Evolutionary conservation across 2,888 invertebrate species (phyloP).

Genomic region (Alsophila aescularia): DNA sequence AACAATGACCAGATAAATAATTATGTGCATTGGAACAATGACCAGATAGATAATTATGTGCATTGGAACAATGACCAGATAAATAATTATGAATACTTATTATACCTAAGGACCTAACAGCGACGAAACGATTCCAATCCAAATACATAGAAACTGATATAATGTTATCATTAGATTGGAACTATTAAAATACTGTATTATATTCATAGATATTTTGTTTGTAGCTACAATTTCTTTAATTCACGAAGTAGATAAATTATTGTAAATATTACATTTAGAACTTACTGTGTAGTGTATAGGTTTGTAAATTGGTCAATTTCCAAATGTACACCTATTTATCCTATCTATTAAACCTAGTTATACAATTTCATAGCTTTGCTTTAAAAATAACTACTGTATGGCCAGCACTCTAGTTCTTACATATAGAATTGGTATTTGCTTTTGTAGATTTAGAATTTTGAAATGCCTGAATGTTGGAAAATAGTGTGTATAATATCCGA

Average conservation of each 20-base stretch:
- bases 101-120: not conserved
- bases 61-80: no score
- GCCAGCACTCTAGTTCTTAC: constrained; percentile 58
- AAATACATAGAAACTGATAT: not conserved
- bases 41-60: no score
- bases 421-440: constrained; percentile 59
- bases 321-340: constrained; percentile 61
- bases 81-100: not conserved
- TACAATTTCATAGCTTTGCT: constrained; percentile 66
- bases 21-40: no score
- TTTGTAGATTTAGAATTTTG: constrained; percentile 61
- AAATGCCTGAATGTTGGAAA: constrained; percentile 39
- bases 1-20: no score
- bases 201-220: constrained; percentile 5
- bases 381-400: constrained; percentile 53
- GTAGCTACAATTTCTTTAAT: constrained; percentile 37
- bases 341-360: constrained; percentile 59
- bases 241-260: constrained; percentile 44
- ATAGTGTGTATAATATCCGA: constrained; percentile 25
- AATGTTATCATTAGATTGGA: not conserved
- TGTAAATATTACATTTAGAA: constrained; percentile 55
- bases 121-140: not conserved
- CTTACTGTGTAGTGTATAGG: constrained; percentile 62
- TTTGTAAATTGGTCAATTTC: constrained; percentile 80
- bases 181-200: no score